Percentiles rank a stretch among this genome's conserved stretches.
These are phyloP conservation scores for Limnothrissa miodon DNA, from an alignment of 2,113 vertebrate species.

Conservation along the genomic window DNA sequence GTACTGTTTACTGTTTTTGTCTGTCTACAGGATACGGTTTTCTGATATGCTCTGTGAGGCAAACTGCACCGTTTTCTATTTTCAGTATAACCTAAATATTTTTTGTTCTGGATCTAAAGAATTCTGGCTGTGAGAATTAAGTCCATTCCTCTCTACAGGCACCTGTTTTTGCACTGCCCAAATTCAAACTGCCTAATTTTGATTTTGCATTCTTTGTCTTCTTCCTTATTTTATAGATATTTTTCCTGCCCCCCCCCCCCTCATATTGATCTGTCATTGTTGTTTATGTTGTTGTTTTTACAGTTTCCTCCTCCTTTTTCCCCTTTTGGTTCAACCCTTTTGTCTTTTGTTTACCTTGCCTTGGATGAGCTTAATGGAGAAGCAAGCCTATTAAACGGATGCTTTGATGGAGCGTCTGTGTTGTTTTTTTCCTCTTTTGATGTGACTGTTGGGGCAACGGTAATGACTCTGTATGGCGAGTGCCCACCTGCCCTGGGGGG, in stretches of 20 bases:
- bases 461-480: neutral
- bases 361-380: neutral
- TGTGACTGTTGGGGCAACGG: neutral
- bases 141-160: neutral
- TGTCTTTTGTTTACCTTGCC: conserved; percentile 1
- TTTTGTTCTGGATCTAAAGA: too few relatives aligned
- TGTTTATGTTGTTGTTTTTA: neutral
- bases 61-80: neutral
- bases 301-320: neutral
- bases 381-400: neutral
- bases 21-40: neutral
- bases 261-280: neutral
- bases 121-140: neutral
- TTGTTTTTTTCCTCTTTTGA: neutral
- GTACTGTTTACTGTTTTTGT: neutral
- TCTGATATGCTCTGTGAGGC: neutral
- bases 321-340: neutral
- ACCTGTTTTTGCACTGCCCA: neutral
- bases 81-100: neutral
- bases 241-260: neutral
- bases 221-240: neutral
- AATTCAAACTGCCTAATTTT: neutral
- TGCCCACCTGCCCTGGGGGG: neutral
- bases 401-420: neutral
- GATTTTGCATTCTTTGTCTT: neutral